Evolutionary conservation across 2,113 vertebrate species (phyloP).

Genomic region (Tauraco erythrolophus): DNA sequence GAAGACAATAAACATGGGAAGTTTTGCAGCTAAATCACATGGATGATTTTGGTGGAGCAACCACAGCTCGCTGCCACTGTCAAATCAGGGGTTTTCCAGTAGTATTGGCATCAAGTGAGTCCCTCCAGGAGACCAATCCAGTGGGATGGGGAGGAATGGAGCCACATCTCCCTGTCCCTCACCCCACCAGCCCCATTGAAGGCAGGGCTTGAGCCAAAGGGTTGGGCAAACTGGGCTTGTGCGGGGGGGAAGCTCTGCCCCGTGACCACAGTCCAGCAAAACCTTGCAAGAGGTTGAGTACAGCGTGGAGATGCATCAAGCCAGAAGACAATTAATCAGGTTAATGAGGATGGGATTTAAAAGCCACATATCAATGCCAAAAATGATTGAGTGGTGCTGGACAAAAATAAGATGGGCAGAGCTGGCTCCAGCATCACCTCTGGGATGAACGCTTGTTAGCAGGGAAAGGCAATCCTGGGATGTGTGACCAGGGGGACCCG

Average conservation of each 20-base stretch:
- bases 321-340: background rate
- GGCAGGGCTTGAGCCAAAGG: fast-evolving
- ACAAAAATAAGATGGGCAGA: background rate
- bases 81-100: background rate
- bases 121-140: background rate
- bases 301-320: background rate
- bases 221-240: background rate
- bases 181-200: background rate
- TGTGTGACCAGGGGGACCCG: fast-evolving
- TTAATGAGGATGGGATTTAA: background rate
- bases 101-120: background rate
- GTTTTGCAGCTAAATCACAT: background rate
- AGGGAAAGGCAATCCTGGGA: background rate
- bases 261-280: background rate
- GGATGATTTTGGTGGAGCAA: background rate
- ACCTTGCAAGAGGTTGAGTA: background rate
- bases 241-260: background rate
- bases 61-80: background rate
- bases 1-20: background rate
- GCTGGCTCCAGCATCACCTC: background rate
- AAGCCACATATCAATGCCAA: background rate
- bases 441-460: background rate
- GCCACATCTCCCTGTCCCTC: fast-evolving
- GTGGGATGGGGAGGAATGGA: background rate
- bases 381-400: background rate